A percentile compares a stretch with the other conserved stretches of the same genome.
Evolutionary conservation across 2,797 vertebrate species (phyloP).

Genomic region (Champsocephalus esox): DNA sequence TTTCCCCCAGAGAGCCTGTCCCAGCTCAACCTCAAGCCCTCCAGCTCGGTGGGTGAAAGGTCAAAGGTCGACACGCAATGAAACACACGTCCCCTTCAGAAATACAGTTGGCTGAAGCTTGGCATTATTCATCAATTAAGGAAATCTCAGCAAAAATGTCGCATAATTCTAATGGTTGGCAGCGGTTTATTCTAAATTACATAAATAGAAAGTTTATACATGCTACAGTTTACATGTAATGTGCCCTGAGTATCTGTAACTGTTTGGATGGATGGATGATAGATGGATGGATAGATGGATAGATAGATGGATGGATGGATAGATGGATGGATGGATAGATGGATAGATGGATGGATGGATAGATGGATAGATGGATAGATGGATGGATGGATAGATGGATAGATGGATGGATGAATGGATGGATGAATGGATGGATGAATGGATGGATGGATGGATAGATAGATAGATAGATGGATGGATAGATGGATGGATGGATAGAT

Average conservation of each 20-base stretch:
- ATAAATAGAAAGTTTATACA: not conserved
- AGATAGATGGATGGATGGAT: too few relatives aligned
- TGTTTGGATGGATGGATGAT: not conserved
- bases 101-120: not conserved
- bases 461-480: too few relatives aligned
- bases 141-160: not conserved
- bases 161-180: not conserved
- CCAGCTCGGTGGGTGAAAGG: constrained; percentile 82
- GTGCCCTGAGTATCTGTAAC: not conserved
- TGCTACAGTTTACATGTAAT: not conserved
- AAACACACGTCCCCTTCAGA: not conserved
- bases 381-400: too few relatives aligned
- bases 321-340: too few relatives aligned
- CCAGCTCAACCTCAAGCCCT: constrained; percentile 90
- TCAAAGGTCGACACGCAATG: not conserved
- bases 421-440: too few relatives aligned
- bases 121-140: not conserved
- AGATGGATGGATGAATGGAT: too few relatives aligned
- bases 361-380: too few relatives aligned
- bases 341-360: too few relatives aligned
- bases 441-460: too few relatives aligned
- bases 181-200: not conserved
- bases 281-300: too few relatives aligned
- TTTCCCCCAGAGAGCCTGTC: constrained; percentile 86
- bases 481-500: too few relatives aligned